phyloP scores from a whole-genome alignment of 53 echinoderm and acorn worm genomes.

The Henricia sp. region DNA sequence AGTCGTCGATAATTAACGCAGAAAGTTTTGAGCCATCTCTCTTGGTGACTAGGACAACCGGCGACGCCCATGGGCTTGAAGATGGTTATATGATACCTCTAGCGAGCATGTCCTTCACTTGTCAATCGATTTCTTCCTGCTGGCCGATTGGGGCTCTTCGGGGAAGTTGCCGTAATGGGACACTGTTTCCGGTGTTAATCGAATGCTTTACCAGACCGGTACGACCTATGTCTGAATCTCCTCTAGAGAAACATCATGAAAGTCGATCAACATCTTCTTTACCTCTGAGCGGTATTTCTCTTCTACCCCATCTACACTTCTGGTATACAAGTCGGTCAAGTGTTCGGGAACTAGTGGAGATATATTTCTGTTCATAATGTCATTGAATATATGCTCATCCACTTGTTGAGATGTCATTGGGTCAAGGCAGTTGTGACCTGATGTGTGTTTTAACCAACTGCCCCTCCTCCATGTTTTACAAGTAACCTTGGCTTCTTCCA shows the following conservation, averaged over 20 bases:
- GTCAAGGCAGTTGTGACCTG: background rate
- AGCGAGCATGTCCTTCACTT: slow-evolving; percentile 52
- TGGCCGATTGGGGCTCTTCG: slow-evolving; percentile 30
- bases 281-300: background rate
- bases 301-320: background rate
- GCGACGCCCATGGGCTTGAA: slow-evolving; percentile 74
- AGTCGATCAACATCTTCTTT: background rate
- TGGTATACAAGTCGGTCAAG: background rate
- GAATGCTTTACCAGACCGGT: slow-evolving; percentile 68
- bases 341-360: background rate
- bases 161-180: slow-evolving; percentile 60
- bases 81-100: slow-evolving; percentile 64
- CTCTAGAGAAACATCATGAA: background rate
- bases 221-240: slow-evolving; percentile 64
- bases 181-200: slow-evolving; percentile 37
- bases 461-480: background rate
- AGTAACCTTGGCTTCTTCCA: background rate
- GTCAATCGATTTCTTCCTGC: slow-evolving; percentile 55
- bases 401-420: background rate
- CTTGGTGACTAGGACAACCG: slow-evolving; percentile 69
- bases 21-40: slow-evolving; percentile 73
- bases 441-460: background rate
- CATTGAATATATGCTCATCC: background rate
- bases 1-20: slow-evolving; percentile 70
- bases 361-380: background rate